phyloP scores from a whole-genome alignment of 2,888 invertebrate species.

The Scrobipalpa atriplicella region DNA sequence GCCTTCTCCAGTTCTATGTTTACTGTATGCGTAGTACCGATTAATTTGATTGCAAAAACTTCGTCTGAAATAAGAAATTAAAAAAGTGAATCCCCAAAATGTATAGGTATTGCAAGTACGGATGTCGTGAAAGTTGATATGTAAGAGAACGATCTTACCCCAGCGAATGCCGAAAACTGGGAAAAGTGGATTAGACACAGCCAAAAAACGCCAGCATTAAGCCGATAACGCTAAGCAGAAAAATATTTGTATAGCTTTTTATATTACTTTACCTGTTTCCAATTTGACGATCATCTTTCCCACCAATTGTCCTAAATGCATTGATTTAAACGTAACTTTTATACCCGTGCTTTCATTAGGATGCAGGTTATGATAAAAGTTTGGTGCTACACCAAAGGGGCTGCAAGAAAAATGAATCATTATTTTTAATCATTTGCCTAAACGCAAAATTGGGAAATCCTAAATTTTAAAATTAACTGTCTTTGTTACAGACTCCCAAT shows the following conservation, averaged over 20 bases:
- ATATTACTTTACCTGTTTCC: slow-evolving; percentile 63
- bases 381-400: slow-evolving; percentile 80
- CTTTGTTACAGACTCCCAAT: too few species aligned
- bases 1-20: slow-evolving; percentile 76
- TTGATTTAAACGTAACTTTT: slow-evolving; percentile 76
- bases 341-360: slow-evolving; percentile 75
- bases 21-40: slow-evolving; percentile 71
- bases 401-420: slow-evolving; percentile 59
- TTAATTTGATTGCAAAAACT: slow-evolving; percentile 67
- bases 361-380: slow-evolving; percentile 55
- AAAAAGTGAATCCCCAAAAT: too few species aligned
- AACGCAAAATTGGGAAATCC: too few species aligned
- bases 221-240: too few species aligned
- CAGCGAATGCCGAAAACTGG: too few species aligned
- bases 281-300: slow-evolving; percentile 57
- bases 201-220: too few species aligned
- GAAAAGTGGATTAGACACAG: too few species aligned
- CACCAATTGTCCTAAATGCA: slow-evolving; percentile 64
- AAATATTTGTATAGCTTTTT: too few species aligned
- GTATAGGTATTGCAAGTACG: too few species aligned
- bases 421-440: too few species aligned
- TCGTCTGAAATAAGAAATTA: slow-evolving; percentile 64
- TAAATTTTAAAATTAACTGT: too few species aligned
- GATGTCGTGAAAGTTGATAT: neutral
- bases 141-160: neutral